These are phyloP conservation scores for Rhinoraja longicauda DNA, from an alignment of 2,797 vertebrate species.

Conservation along the genomic window DNA sequence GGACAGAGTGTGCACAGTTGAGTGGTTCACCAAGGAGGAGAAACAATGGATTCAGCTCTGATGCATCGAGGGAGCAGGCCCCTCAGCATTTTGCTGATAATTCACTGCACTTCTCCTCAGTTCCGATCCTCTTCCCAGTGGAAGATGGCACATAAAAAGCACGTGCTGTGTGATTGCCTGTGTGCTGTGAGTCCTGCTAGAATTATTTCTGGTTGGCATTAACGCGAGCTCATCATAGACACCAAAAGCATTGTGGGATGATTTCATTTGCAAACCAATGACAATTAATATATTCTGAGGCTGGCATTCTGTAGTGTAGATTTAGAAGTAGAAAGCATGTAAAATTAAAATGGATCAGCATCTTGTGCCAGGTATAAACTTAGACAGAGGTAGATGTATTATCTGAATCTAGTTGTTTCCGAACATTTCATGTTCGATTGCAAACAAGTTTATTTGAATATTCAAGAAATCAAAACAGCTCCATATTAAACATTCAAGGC, in stretches of 20 bases:
- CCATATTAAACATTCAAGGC: background rate
- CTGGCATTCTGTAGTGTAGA: background rate
- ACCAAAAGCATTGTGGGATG: background rate
- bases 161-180: no score
- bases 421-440: background rate
- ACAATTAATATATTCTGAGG: background rate
- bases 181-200: background rate
- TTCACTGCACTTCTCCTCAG: no score
- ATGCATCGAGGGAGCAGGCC: no score
- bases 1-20: no score
- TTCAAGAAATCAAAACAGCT: background rate
- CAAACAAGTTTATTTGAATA: background rate
- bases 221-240: background rate
- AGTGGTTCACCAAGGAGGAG: no score
- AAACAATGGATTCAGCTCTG: no score
- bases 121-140: no score
- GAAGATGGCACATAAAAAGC: no score
- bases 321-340: background rate
- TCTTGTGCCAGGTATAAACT: background rate
- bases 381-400: background rate
- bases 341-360: conserved; percentile 1
- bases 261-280: background rate
- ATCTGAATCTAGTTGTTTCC: background rate
- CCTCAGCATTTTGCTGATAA: no score
- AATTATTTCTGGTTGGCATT: background rate